Base-by-base conservation (phyloP, 2,888 invertebrate species). In the Allacma fusca region DNA sequence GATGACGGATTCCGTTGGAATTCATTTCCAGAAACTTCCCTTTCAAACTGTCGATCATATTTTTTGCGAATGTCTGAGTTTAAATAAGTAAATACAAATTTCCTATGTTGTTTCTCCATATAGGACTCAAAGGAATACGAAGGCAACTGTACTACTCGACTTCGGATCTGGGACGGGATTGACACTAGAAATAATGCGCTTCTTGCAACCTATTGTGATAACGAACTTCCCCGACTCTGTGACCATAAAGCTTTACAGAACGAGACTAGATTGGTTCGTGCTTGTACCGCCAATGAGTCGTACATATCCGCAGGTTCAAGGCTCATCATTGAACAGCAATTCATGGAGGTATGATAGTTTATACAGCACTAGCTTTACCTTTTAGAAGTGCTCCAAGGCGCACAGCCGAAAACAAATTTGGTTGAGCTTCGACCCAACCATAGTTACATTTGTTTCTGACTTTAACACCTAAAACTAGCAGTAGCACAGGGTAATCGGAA, bases 231-330 rank as follows among this genome's bases (percentile, higher is more conserved):
- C 2, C 91, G 91, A 84, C 88, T 95, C 72, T 95, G 95, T 87
- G 94, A 94, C 81, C 94, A 95, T 85, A 92, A 92, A 19, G 91
- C 93, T 0, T 88, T 93, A 0, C 90, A 91, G 70, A 93, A 93
- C 86, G 88, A 91, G 0, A 92, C 92, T 16, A 90, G 94, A 80
- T 88, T 91, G 62, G 94, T 94, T 16, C 89, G 95, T 62, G 94
- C 94, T 0, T 95, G 95, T 85, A 90, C 91, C 65, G 89, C 90
- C 16, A 90, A 92, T 57, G 95, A 95, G 87, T 94, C 94, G 83
- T 95, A 95, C 87, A 90, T 94, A 69, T 91, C 91, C 5, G 86
- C 88, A 85, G 90, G 90, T 29, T 85, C 86, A n/a, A 86, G 85
- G 76, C 85, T 89, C 77, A 86, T 88, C 7, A 83, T 89, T 21